Base-by-base conservation (phyloP, 2,797 vertebrate species). In the Typhlichthys subterraneus region DNA sequence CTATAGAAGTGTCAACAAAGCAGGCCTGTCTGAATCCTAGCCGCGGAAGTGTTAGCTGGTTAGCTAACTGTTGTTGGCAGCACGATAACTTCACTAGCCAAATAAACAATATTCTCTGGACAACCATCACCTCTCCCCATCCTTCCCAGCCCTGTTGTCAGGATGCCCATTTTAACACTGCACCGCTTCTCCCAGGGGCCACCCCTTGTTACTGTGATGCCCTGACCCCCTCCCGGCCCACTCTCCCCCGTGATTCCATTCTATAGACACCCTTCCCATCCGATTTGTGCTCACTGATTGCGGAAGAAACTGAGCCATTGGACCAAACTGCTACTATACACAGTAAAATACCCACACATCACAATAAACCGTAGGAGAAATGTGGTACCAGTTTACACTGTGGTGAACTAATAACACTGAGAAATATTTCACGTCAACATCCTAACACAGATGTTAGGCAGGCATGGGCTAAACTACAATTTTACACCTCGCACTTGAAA, bases 31-130 rank as follows among this genome's bases (percentile, higher is more conserved):
- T 17, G 11, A 3, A 46, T 45, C 1, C 2, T 0, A 13, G 45
- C 4, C 55, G 70, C 67, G 73, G 8, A 61, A 29, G 57, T 10
- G 3, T 0, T 59, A 12, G 53, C 1, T 72, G 57, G 65, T 62
- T 47, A 1, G 33, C 68, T 65, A 65, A 51, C 53, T 62, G 61
- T 45, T 57, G 15, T 77, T 84, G 86, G 74, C 85, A 72, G 1
- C 0, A 3, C 1, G 14, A 46, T 80, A 82, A 70, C 65, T 31
- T 6, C 1, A 52, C 13, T 57, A 68, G 64, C 84, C 60, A 73
- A 59, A 73, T 57, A 69, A 54, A 55, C 4, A 8, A 8, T 3
- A 3, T 38, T 2, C 8, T 11, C 3, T 2, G 0, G 2, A 10
- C 63, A 73, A 57, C 49, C 61, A 55, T 74, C 59, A 53, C 9